Evolutionary conservation across 2,888 invertebrate species (phyloP).

Genomic region (Osmoderma eremita): DNA sequence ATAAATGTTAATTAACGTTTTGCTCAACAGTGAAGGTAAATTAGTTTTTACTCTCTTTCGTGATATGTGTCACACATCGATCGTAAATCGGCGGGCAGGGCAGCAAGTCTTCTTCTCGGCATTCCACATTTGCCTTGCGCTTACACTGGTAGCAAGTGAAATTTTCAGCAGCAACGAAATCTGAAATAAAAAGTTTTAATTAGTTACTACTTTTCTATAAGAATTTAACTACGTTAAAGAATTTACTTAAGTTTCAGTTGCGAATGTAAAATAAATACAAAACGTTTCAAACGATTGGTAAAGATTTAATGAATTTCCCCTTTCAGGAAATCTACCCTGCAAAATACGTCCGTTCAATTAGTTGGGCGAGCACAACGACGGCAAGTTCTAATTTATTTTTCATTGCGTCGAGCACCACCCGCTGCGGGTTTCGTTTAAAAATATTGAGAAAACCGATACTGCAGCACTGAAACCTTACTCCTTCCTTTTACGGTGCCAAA

Average conservation of each 20-base stretch:
- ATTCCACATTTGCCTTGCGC: constrained; percentile 57
- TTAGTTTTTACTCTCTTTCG: constrained; percentile 60
- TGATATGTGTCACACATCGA: constrained; percentile 63
- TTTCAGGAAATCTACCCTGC: constrained; percentile 1
- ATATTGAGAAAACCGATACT: constrained; percentile 2
- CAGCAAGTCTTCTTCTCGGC: constrained; percentile 56
- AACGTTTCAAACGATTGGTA: background rate
- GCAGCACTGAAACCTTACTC: constrained; percentile 3
- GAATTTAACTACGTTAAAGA: background rate
- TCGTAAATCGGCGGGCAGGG: constrained; percentile 61
- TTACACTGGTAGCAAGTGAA: constrained; percentile 64
- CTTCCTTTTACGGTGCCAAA: background rate
- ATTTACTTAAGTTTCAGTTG: background rate
- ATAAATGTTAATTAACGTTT: constrained; percentile 27
- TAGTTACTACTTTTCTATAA: no score
- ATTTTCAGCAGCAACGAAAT: constrained; percentile 51
- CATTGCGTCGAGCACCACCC: background rate
- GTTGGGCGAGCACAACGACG: constrained; percentile 1
- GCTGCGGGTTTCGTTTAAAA: background rate
- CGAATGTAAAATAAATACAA: background rate
- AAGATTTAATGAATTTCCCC: constrained; percentile 3
- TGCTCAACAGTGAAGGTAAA: constrained; percentile 12
- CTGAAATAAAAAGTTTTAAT: constrained; percentile 49
- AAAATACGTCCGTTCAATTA: constrained; percentile 1
- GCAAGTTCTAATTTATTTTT: constrained; percentile 30